These are phyloP conservation scores for Busseola fusca DNA, from an alignment of 2,888 invertebrate species.

Conservation along the genomic window DNA sequence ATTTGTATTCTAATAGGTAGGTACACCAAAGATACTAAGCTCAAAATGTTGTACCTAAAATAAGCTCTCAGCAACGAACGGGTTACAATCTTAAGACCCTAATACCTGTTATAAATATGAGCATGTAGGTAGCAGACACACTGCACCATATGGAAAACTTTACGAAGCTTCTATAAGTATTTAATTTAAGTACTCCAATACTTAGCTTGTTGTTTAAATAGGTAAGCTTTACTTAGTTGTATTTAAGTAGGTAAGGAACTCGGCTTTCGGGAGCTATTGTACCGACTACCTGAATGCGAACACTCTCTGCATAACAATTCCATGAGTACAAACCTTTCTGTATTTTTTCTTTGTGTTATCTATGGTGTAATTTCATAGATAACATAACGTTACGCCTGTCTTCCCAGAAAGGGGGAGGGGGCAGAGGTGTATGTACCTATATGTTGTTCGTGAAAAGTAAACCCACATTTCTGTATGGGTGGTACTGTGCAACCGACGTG, in stretches of 20 bases:
- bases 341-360: background rate
- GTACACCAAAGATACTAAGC: conserved; percentile 29
- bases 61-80: background rate
- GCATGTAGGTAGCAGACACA: background rate
- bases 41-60: conserved; percentile 26
- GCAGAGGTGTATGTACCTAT: background rate
- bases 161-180: conserved; percentile 5
- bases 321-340: background rate
- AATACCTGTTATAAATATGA: conserved; percentile 15
- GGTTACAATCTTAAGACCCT: conserved; percentile 23
- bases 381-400: background rate
- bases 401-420: background rate
- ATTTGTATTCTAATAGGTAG: conserved; percentile 36
- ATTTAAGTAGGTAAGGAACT: conserved; percentile 13
- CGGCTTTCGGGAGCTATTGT: conserved; percentile 1
- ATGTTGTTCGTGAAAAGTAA: background rate
- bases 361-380: background rate
- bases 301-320: background rate
- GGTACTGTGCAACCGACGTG: background rate
- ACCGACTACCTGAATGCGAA: background rate
- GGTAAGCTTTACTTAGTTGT: conserved; percentile 11
- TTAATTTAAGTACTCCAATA: conserved; percentile 1
- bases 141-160: conserved; percentile 12
- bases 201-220: conserved; percentile 33
- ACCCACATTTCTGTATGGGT: background rate